Conservation (phyloP, 1,140 invertebrate species). For the Panonychus citri region DNA sequence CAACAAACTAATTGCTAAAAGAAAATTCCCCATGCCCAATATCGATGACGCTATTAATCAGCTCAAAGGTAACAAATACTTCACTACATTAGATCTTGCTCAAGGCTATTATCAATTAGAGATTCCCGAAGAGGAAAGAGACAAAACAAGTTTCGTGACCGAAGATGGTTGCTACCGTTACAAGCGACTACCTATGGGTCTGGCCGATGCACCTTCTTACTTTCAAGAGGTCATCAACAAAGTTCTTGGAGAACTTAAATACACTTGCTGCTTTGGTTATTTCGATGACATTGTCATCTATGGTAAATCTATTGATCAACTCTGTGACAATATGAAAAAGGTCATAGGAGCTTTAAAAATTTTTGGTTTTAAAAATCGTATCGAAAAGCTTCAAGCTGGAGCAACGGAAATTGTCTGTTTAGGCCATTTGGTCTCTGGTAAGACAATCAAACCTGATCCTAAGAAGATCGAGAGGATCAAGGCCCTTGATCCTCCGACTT, state of each 20-base stretch:
- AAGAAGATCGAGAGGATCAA: slow-evolving; percentile 8
- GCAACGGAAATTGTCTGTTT: slow-evolving; percentile 19
- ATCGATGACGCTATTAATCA: slow-evolving; percentile 10
- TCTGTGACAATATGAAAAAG: too few species aligned
- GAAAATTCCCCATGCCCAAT: slow-evolving; percentile 12
- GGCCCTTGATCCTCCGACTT: neutral
- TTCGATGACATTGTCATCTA: slow-evolving; percentile 22
- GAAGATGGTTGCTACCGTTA: slow-evolving; percentile 6
- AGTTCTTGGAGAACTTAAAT: neutral
- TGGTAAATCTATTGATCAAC: too few species aligned
- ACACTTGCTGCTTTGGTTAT: slow-evolving; percentile 11
- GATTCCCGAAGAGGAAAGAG: slow-evolving; percentile 14
- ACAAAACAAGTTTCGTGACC: slow-evolving; percentile 14
- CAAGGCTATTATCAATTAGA: slow-evolving; percentile 21
- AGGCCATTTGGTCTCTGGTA: slow-evolving; percentile 11
- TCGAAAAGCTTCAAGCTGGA: neutral
- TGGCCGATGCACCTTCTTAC: slow-evolving; percentile 21
- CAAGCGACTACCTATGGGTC: slow-evolving; percentile 23
- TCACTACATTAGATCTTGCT: slow-evolving; percentile 18
- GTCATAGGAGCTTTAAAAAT: too few species aligned
- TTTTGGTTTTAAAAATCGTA: too few species aligned
- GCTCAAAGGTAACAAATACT: slow-evolving; percentile 11
- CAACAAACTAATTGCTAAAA: neutral
- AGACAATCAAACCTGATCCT: slow-evolving; percentile 12
- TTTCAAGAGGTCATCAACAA: slow-evolving; percentile 18